Percentiles rank a stretch among this genome's conserved stretches.
These are phyloP conservation scores for Ctenopoma kingsleyae DNA, from an alignment of 2,797 vertebrate species.

Conservation along the genomic window DNA sequence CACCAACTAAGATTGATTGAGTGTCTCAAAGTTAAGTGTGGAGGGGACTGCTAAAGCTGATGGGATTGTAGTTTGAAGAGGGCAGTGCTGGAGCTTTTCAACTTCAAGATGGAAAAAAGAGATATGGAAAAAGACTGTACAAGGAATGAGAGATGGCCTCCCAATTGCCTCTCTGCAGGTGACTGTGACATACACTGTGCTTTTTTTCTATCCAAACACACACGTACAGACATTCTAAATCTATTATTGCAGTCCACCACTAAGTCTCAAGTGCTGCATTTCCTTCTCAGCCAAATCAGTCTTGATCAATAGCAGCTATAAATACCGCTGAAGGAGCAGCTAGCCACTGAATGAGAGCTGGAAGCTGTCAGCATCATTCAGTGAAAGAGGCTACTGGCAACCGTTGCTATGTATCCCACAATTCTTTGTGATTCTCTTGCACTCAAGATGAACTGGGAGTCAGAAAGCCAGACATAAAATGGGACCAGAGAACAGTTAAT, in stretches of 20 bases:
- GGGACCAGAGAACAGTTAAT: constrained; percentile 1
- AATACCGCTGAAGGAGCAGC: constrained; percentile 79
- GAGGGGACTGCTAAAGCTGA: constrained; percentile 31
- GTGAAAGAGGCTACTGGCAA: constrained; percentile 63
- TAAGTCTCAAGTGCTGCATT: constrained; percentile 72
- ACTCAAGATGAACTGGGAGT: constrained; percentile 12
- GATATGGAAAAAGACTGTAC: neutral
- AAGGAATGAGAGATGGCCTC: constrained; percentile 1
- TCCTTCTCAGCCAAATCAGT: constrained; percentile 71
- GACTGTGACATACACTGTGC: constrained; percentile 17
- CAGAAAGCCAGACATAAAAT: constrained; percentile 31
- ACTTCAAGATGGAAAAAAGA: constrained; percentile 21
- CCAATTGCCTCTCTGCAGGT: constrained; percentile 6
- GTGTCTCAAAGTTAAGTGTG: constrained; percentile 40
- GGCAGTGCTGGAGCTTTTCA: constrained; percentile 32
- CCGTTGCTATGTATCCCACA: constrained; percentile 60
- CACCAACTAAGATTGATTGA: constrained; percentile 52
- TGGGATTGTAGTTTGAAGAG: constrained; percentile 25
- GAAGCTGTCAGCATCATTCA: constrained; percentile 69
- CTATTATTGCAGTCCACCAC: constrained; percentile 45
- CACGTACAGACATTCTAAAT: constrained; percentile 28
- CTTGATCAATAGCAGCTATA: constrained; percentile 82
- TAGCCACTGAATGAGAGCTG: constrained; percentile 69
- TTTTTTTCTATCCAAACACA: constrained; percentile 8
- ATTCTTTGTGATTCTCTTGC: constrained; percentile 40